Percentiles rank a stretch among this genome's conserved stretches.
phyloP scores from a whole-genome alignment of 2,113 vertebrate genomes.

The human region GRCh38 chr6:155178001-155178500 shows the following conservation, averaged over 20 bases:
- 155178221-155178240: background rate
- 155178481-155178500: background rate
- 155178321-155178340: background rate
- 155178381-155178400: background rate
- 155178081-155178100: no score
- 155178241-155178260: background rate
- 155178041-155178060: no score
- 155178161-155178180: no score
- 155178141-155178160: no score
- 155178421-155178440: background rate
- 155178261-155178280: background rate
- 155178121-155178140: no score
- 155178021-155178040: accelerated
- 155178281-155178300: background rate
- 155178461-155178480: background rate
- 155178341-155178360: background rate
- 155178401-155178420: background rate
- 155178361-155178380: background rate
- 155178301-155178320: background rate
- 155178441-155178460: background rate
- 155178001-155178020: no score
- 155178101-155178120: accelerated
- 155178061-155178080: no score
- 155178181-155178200: background rate
- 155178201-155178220: background rate